Conservation (phyloP, 1,140 invertebrate species). For the Procambarus clarkii region DNA sequence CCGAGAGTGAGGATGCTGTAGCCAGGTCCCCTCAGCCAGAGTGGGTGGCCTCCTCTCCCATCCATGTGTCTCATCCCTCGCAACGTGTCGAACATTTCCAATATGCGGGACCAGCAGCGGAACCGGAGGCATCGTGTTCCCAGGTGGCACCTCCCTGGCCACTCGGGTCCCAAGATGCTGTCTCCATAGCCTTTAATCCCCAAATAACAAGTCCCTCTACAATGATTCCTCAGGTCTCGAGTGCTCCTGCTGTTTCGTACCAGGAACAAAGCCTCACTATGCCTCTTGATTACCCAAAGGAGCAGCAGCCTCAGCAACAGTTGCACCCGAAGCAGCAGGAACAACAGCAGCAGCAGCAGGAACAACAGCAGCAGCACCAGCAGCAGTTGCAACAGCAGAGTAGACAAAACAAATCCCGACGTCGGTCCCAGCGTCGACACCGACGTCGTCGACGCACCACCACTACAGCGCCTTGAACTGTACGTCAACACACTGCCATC, state of each 20-base stretch:
- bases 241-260: too few relatives aligned
- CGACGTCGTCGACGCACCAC: conserved; percentile 49
- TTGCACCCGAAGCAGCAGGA: not conserved
- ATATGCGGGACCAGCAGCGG: not conserved
- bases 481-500: not conserved
- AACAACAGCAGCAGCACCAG: not conserved
- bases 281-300: not conserved
- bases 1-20: conserved; percentile 7
- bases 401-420: conserved; percentile 17
- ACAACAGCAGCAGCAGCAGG: conserved; percentile 1
- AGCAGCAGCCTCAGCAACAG: not conserved
- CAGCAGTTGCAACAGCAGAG: conserved; percentile 36
- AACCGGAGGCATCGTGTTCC: not conserved
- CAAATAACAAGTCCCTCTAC: conserved; percentile 37
- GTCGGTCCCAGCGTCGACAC: conserved; percentile 47
- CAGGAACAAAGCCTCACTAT: not conserved
- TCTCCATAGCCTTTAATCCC: conserved; percentile 29
- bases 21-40: conserved; percentile 31
- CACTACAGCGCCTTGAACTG: conserved; percentile 41
- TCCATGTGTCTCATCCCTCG: not conserved
- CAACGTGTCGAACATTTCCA: not conserved
- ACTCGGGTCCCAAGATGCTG: not conserved
- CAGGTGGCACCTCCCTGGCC: not conserved
- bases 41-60: not conserved
- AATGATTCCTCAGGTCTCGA: not conserved